Evolutionary conservation across 2,888 invertebrate genomes (phyloP), one percentile per base, ranked within the genome.

Genomic region (Gortyna flavago): DNA sequence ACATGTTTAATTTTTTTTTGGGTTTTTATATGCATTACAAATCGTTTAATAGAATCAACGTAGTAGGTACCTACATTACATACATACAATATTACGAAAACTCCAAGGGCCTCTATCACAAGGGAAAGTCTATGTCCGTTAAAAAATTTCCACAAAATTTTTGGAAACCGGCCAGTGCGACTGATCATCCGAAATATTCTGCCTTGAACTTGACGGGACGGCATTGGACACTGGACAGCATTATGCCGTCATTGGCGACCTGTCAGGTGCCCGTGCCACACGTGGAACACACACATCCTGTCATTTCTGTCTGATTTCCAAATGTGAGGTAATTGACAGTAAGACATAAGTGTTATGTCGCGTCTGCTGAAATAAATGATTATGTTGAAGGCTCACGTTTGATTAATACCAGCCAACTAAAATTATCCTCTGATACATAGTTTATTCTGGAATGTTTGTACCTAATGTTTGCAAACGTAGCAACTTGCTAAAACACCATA

Each of bases 181-280:
- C 21, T 84, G 88, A 92, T 93, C 91, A 92, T 93, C 93, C 91
- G 91, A 95, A 95, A 94, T 93, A 93, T 88, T 83, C 87, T 88
- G 85, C 94, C 94, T 95, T 94, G 94, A 93, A 93, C 93, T 94
- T 95, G 93, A 93, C 91, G 73, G 72, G 54, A 91, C 90, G 88
- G 54, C n/a, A 32, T 62, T 41, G 64, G 54, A 29, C n/a, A 32
- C 54, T 41, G 64, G 54, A 29, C 65, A 51, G 90, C 86, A 87
- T 87, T 85, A 85, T 90, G 90, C 89, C 91, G 85, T 90, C 85
- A 87, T 85, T 79, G 81, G 84, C 83, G 79, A 83, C 77, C 81
- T 87, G 89, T 83, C 90, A 91, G 90, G 86, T 90, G 88, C 79
- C 82, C 81, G 87, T 35, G 61, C 41, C 35, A 38, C 75, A 72